Evolutionary conservation across 2,888 invertebrate species (phyloP), one percentile per base, ranked within the genome.

Genomic region (Criorhina ranunculi): DNA sequence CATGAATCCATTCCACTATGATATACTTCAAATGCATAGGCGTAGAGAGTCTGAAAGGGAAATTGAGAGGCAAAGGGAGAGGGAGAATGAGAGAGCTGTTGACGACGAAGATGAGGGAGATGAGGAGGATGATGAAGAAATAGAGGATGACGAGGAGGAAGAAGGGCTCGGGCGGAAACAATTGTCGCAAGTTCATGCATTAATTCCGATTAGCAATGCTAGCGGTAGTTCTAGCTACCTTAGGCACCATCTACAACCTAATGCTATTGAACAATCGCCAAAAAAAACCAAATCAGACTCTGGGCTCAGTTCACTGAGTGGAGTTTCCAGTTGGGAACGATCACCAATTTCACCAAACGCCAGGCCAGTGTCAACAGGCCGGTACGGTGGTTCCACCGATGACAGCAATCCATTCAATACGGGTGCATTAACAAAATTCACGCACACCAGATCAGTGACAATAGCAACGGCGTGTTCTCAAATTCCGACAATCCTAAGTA

Each of bases 281-380:
- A 89, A 89, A 44, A 90, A 89, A 69, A 88, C 96, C 0, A 97
- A 96, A 91, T 97, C 97, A 0, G 97, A 97, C 90, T 97, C 97
- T 0, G 97, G 97, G 0, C 92, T 97, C 62, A 96, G 96, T 0
- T 97, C 97, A 5, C 95, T 97, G 95, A 96, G 96, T 89, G 96
- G 96, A 4, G 96, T 96, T 94, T 96, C 96, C 9, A 96, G 96
- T 89, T 92, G 96, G 88, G 96, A 97, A 91, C 96, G 96, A 92
- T 96, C 96, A 35, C 96, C 96, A 3, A 95, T 95, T 29, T 96
- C 96, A 0, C 96, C 96, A 29, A 76, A 70, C 31, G 66, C 62
- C 4, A 44, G 49, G 0, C 62, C 59, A 0, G n/a, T 79, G 1
- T 17, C 69, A 3, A 53, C 75, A 0, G 46, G 53, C 0, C 51